Conservation (phyloP, 2,113 vertebrate species). For the Mugil cephalus region DNA sequence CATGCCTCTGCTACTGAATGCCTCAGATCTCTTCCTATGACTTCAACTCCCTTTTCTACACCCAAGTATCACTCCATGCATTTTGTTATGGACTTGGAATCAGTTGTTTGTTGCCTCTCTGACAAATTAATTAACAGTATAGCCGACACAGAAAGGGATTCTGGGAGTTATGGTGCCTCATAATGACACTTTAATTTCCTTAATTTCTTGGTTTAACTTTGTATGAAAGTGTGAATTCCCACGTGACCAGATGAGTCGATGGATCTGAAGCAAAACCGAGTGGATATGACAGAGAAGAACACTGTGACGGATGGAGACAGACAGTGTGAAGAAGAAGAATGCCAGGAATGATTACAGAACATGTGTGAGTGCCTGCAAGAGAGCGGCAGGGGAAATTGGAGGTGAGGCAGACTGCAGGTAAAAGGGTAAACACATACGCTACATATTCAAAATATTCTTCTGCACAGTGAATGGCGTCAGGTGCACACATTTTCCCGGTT, state of each 20-base stretch:
- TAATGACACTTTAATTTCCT: too few species aligned
- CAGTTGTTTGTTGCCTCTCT: too few species aligned
- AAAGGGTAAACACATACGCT: neutral
- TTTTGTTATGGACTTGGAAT: neutral
- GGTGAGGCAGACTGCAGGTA: slow-evolving; percentile 11
- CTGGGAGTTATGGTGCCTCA: too few species aligned
- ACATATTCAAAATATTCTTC: neutral
- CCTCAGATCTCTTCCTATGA: too few species aligned
- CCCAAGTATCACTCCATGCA: neutral
- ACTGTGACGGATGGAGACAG: slow-evolving; percentile 45
- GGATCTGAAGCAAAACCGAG: slow-evolving; percentile 33
- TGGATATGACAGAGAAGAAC: slow-evolving; percentile 35
- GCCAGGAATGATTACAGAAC: slow-evolving; percentile 5
- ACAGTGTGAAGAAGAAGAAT: slow-evolving; percentile 29
- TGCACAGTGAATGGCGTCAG: neutral
- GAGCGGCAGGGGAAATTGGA: slow-evolving; percentile 6
- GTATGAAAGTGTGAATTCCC: neutral
- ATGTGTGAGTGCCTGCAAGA: neutral
- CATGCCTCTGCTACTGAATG: too few species aligned
- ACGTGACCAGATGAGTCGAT: slow-evolving; percentile 26
- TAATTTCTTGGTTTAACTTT: neutral
- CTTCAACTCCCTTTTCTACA: too few species aligned
- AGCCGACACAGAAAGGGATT: too few species aligned
- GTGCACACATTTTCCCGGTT: neutral
- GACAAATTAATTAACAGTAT: too few species aligned